Evolutionary conservation across 2,113 vertebrate genomes (phyloP), one percentile per base, ranked within the genome.

Genomic region (Coregonus clupeaformis): DNA sequence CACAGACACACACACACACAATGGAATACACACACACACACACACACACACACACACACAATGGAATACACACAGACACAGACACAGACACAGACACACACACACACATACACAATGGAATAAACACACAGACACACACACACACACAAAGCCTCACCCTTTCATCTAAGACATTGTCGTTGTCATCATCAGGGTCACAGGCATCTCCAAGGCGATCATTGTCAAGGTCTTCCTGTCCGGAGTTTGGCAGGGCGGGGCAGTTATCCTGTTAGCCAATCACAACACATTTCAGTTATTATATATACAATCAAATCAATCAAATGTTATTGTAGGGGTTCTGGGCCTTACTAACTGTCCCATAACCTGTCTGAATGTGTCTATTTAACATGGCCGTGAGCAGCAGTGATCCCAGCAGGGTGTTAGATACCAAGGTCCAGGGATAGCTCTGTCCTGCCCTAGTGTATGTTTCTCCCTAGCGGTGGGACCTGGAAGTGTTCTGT

Each of bases 191-290:
- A 1, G 95, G 94, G 24, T 99, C 97, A 67, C 98, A 99, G 24
- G 97, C 93, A 20, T 99, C 97, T 3, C 97, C 98, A 12, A 93
- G 88, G 36, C 96, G 95, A 2, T 99, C 98, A 69, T 83, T 95
- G 90, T 99, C 98, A 45, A 96, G 93, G 78, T 99, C 98, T 74
- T 99, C 98, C 79, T 99, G 98, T 69, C 98, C 98, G 29, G 98
- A 99, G 84, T 99, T 99, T 36, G 97, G 98, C 70, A 99, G 84
- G 45, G 88, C 91, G 0, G 96, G 97, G 67, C 98, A 99, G 82
- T 99, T 99, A 86, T 99, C 98, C 98, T 99, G 77, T 52, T 42
- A 84, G 69, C 32, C 76, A 86, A 63, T 74, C 57, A 84, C 18
- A 76, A 45, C 24, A 70, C 59, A 63, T 2, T 14, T 47, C 5